These are phyloP conservation scores for Perccottus glenii DNA, from an alignment of 2,113 vertebrate genomes.

Conservation along the genomic window DNA sequence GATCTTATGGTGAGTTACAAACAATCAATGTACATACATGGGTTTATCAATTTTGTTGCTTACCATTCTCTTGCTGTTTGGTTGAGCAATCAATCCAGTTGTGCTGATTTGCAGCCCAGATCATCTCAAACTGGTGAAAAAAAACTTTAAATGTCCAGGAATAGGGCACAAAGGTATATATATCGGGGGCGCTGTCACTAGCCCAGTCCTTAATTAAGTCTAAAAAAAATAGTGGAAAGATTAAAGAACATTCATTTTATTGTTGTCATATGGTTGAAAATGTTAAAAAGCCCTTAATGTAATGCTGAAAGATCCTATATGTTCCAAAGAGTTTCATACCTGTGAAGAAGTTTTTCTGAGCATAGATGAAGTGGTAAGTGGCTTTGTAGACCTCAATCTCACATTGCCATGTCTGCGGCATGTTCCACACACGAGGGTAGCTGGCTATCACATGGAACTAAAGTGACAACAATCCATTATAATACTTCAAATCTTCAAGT, in stretches of 20 bases:
- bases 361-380: slow-evolving; percentile 98
- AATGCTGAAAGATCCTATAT: not conserved
- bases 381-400: slow-evolving; percentile 98
- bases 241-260: not conserved
- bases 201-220: slow-evolving; percentile 99
- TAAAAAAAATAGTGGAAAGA: slow-evolving; percentile 45
- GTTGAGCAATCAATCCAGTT: slow-evolving; percentile 99
- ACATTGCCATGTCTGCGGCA: slow-evolving; percentile 97
- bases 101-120: slow-evolving; percentile 98
- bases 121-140: slow-evolving; percentile 99
- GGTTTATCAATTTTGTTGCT: slow-evolving; percentile 38
- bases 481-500: not conserved
- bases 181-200: slow-evolving; percentile 93
- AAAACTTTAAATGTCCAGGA: slow-evolving; percentile 98
- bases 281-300: no score
- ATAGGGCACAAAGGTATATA: slow-evolving; percentile 98
- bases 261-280: not conserved
- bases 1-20: not conserved
- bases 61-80: slow-evolving; percentile 98
- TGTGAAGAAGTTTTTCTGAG: slow-evolving; percentile 98
- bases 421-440: slow-evolving; percentile 95
- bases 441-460: slow-evolving; percentile 96
- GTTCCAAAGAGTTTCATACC: slow-evolving; percentile 75
- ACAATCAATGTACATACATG: not conserved
- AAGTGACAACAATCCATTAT: slow-evolving; percentile 8